A percentile compares a stretch with the other conserved stretches of the same genome.
These are phyloP conservation scores for Sebastiscus tertius DNA, from an alignment of 2,797 vertebrate genomes.

Conservation along the genomic window DNA sequence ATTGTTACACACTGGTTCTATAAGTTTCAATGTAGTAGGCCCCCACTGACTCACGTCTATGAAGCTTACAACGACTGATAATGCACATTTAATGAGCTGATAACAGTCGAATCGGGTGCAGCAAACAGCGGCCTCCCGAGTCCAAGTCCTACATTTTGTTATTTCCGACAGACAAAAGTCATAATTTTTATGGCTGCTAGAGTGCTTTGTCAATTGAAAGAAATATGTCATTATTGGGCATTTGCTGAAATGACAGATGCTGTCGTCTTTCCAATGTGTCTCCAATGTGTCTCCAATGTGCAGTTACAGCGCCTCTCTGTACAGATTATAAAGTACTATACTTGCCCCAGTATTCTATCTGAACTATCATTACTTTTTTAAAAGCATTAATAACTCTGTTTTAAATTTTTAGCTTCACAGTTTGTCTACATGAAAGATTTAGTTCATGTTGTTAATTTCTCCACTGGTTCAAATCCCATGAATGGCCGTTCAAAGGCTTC, in stretches of 20 bases:
- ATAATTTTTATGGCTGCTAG: neutral
- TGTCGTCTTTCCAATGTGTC: neutral
- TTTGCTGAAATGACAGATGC: neutral
- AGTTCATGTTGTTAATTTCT: slow-evolving; percentile 61
- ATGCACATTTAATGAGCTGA: too few species aligned
- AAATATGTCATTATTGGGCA: neutral
- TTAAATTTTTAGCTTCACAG: neutral
- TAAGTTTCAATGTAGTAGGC: too few species aligned
- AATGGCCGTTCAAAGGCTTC: slow-evolving; percentile 60
- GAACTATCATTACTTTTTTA: slow-evolving; percentile 22
- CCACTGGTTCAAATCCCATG: slow-evolving; percentile 43
- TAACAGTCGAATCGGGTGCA: too few species aligned
- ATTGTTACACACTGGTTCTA: too few species aligned
- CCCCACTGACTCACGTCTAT: too few species aligned
- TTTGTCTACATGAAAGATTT: slow-evolving; percentile 46
- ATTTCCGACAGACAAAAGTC: neutral
- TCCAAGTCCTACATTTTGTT: neutral
- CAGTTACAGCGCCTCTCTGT: neutral
- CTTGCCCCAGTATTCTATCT: neutral
- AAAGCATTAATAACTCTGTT: slow-evolving; percentile 7
- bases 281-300: neutral
- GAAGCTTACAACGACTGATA: too few species aligned
- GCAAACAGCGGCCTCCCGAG: fast-evolving
- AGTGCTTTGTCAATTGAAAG: neutral
- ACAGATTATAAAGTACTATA: neutral